Evolutionary conservation across 1,140 invertebrate species (phyloP).

Genomic region (Plectrocnemia conspersa): DNA sequence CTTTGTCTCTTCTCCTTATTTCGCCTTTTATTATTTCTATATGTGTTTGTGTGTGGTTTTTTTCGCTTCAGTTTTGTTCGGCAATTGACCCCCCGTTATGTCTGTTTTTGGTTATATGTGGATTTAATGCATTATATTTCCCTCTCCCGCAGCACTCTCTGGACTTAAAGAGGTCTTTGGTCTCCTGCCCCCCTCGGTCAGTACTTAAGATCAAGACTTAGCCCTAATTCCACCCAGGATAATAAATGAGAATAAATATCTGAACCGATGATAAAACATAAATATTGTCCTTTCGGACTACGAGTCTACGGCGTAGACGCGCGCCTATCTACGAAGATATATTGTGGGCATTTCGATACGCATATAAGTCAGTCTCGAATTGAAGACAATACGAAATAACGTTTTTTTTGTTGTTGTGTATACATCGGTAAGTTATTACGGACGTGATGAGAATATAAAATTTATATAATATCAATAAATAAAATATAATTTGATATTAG

Average conservation of each 20-base stretch:
- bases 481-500: too few species aligned
- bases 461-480: too few species aligned
- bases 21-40: slow-evolving; percentile 30
- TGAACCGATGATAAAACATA: slow-evolving; percentile 15
- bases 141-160: slow-evolving; percentile 12
- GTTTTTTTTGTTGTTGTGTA: too few species aligned
- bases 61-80: slow-evolving; percentile 23
- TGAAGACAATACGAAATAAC: too few species aligned
- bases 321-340: too few species aligned
- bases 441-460: too few species aligned
- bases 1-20: slow-evolving; percentile 34
- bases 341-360: too few species aligned
- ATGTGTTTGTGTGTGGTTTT: slow-evolving; percentile 3
- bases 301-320: too few species aligned
- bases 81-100: slow-evolving; percentile 36
- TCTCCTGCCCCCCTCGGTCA: slow-evolving; percentile 7
- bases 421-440: too few species aligned
- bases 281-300: too few species aligned
- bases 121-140: slow-evolving; percentile 36
- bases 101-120: slow-evolving; percentile 36
- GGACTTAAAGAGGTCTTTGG: slow-evolving; percentile 22
- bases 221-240: slow-evolving; percentile 19
- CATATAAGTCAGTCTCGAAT: too few species aligned
- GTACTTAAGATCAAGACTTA: slow-evolving; percentile 22
- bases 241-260: slow-evolving; percentile 26